Percentiles rank a stretch among this genome's conserved stretches.
Evolutionary conservation across 2,797 vertebrate species (phyloP).

Genomic region (Rhabdophis nuchalis): DNA sequence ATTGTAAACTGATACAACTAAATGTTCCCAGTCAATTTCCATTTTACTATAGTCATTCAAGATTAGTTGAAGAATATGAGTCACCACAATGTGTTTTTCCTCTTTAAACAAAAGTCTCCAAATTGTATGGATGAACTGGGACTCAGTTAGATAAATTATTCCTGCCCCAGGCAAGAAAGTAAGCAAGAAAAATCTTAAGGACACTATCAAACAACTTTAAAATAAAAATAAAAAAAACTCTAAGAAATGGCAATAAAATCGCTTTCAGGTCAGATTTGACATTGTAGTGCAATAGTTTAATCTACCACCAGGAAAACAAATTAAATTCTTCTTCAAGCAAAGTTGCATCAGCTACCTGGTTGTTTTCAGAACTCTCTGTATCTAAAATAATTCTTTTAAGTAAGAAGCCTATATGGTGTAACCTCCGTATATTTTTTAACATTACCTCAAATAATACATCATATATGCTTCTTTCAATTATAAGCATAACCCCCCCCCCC

Average conservation of each 20-base stretch:
- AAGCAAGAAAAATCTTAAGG: neutral
- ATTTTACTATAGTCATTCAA: constrained; percentile 6
- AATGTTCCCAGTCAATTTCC: neutral
- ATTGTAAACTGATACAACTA: fast-evolving
- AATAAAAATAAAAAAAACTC: neutral
- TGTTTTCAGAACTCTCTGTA: neutral
- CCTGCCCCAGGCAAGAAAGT: neutral
- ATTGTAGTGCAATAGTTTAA: constrained; percentile 55
- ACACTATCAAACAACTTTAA: constrained; percentile 36
- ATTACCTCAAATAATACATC: neutral
- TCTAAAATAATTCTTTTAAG: constrained; percentile 3
- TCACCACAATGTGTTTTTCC: neutral
- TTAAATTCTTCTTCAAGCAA: neutral
- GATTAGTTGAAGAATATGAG: neutral
- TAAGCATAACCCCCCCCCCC: neutral
- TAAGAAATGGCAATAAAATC: neutral
- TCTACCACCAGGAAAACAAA: constrained; percentile 8
- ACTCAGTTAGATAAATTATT: neutral
- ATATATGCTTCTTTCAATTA: neutral
- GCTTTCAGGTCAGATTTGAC: neutral
- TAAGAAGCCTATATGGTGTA: neutral
- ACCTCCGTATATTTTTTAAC: neutral
- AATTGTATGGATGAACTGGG: neutral
- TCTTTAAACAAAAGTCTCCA: constrained; percentile 14
- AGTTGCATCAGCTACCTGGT: neutral